Conservation (phyloP, 1,140 invertebrate species). For the Brachionus asplanchnoidis region DNA sequence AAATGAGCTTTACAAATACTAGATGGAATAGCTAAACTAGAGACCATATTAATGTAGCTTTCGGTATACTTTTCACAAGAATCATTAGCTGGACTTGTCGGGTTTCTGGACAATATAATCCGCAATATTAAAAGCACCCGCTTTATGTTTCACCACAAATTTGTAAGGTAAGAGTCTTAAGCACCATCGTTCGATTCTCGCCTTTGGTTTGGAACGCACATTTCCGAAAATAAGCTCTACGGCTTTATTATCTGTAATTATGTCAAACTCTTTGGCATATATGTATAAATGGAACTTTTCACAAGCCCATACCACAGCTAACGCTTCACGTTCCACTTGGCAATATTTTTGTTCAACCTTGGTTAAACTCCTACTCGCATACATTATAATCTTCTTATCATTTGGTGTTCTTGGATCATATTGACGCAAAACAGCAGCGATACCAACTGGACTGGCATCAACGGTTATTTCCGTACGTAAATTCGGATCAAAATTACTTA, state of each 20-base stretch:
- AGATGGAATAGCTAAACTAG: neutral
- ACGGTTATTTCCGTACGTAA: neutral
- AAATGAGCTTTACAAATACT: neutral
- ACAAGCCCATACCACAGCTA: neutral
- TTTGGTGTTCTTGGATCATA: neutral
- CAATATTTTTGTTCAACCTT: conserved; percentile 47
- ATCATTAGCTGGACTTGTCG: neutral
- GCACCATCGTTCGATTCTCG: neutral
- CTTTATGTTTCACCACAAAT: neutral
- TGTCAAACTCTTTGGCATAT: neutral
- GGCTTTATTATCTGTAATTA: neutral
- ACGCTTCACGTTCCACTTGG: conserved; percentile 25
- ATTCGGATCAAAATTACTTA: neutral
- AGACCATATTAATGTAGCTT: neutral
- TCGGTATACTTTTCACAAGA: neutral
- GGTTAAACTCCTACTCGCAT: conserved; percentile 48
- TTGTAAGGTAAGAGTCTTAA: neutral
- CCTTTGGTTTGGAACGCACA: neutral
- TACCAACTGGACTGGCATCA: conserved; percentile 49
- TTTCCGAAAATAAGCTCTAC: neutral
- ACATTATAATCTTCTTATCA: conserved; percentile 43
- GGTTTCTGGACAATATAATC: neutral
- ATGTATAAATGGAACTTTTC: conserved; percentile 12
- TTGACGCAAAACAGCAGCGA: conserved; percentile 58
- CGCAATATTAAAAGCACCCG: neutral